Percentiles rank a stretch among this genome's conserved stretches.
These are phyloP conservation scores for Ips nitidus DNA, from an alignment of 1,140 invertebrate genomes.

Conservation along the genomic window DNA sequence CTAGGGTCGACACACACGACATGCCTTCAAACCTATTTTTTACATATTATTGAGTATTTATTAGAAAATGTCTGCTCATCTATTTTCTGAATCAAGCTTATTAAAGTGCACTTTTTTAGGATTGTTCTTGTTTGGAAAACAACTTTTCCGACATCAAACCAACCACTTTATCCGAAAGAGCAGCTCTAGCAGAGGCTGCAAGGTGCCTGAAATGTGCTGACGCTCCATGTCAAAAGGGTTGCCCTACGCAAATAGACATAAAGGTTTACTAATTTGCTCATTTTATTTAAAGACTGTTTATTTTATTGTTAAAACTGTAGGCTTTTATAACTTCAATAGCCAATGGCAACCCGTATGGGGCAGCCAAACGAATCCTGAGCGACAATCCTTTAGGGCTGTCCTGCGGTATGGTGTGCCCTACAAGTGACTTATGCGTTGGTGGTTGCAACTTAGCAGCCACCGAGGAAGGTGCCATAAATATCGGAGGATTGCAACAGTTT, in stretches of 20 bases:
- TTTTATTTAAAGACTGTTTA: slow-evolving; percentile 2
- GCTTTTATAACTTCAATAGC: slow-evolving; percentile 95
- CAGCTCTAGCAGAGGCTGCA: slow-evolving; percentile 85
- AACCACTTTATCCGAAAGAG: slow-evolving; percentile 93
- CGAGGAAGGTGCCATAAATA: slow-evolving; percentile 98
- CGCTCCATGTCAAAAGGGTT: slow-evolving; percentile 97
- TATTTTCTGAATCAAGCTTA: no score
- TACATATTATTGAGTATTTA: neutral
- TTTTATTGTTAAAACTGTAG: slow-evolving; percentile 1
- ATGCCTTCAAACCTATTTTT: neutral
- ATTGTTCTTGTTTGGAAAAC: slow-evolving; percentile 72
- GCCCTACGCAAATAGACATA: slow-evolving; percentile 95
- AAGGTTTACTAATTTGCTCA: slow-evolving; percentile 60
- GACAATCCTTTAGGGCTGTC: slow-evolving; percentile 96
- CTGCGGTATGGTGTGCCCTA: slow-evolving; percentile 99
- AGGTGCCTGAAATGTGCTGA: slow-evolving; percentile 97
- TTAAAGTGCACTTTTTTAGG: neutral
- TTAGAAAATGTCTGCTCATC: neutral
- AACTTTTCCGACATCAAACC: slow-evolving; percentile 98
- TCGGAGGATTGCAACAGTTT: slow-evolving; percentile 97
- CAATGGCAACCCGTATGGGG: slow-evolving; percentile 96
- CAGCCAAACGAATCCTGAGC: slow-evolving; percentile 93
- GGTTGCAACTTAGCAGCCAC: slow-evolving; percentile 94
- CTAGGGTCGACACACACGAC: neutral
- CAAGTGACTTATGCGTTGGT: slow-evolving; percentile 96